Evolutionary conservation across 2,888 invertebrate genomes (phyloP), one percentile per base, ranked within the genome.

Genomic region (Imbricaverruca yamaguchii): DNA sequence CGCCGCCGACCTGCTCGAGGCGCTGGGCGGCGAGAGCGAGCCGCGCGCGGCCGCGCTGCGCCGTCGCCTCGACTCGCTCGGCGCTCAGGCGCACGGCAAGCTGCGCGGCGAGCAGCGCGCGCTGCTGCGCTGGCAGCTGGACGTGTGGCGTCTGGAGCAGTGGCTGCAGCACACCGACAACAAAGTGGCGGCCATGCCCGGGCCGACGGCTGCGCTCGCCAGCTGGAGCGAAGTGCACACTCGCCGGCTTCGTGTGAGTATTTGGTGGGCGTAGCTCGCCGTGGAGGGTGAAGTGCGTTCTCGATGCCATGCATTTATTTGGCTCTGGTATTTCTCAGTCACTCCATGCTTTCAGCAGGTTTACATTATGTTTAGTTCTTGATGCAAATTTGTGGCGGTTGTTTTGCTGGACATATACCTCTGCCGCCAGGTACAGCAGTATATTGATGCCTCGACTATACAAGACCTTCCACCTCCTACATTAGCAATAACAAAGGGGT

Each of bases 21-120:
- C 21, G 80, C 61, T 25, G 8, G 15, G 11, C 23, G 25, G 21
- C 61, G 25, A 15, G 11, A 1, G 96, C 90, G 89, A 99, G 98
- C 85, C 99, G 98, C 0, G 98, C 98, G 81, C 98, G 89, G 87
- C 98, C 98, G 0, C 98, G 98, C 0, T 98, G 98, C 82, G 97
- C 97, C 21, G 98, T 94, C 53, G 96, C 97, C 4, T 98, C 95
- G 80, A 95, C 96, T 0, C 99, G 95, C 0, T 94, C 93, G 0
- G 90, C 87, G 77, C 99, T 89, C 87, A 99, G 97, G 84, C 99
- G 87, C n/a, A 55, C 81, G 74, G 82, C 82, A 53, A 82, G 80
- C 81, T 83, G 82, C 53, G 18, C 55, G 74, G 55, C 97, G 39
- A 91, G 87, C 0, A 97, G 97, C 87, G 97, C 96, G 85, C 95